A percentile compares a stretch with the other conserved stretches of the same genome.
These are phyloP conservation scores for human (Homo sapiens) DNA, from an alignment of 2,113 vertebrate species.

Conservation along the genomic window GRCh38 chr4:97165501-97166000, in stretches of 20 bases:
- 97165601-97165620: background rate
- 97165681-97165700: background rate
- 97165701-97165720: background rate
- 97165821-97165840: background rate
- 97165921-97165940: background rate
- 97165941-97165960: background rate
- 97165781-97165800: background rate
- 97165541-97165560: background rate
- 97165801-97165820: background rate
- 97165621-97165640: background rate
- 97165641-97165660: background rate
- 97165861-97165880: background rate
- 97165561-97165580: background rate
- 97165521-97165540: background rate
- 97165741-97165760: background rate
- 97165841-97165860: background rate
- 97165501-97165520: background rate
- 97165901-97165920: background rate
- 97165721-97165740: background rate
- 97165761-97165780: background rate
- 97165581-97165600: background rate
- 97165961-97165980: background rate
- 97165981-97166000: background rate
- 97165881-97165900: background rate
- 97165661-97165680: background rate